Evolutionary conservation across 1,140 invertebrate genomes (phyloP).

Genomic region (Rhagoletis pomonella): DNA sequence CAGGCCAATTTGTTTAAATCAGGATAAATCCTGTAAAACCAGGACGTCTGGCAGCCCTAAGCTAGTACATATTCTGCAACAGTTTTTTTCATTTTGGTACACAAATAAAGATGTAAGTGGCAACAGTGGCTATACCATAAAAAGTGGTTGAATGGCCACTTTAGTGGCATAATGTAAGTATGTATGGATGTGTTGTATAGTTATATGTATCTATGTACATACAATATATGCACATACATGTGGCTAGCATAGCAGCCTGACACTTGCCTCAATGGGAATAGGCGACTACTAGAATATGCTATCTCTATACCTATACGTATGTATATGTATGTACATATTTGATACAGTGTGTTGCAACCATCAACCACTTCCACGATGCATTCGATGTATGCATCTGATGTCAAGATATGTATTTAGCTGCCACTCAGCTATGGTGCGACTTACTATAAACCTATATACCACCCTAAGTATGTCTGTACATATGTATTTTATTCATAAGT

Average conservation of each 20-base stretch:
- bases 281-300: neutral
- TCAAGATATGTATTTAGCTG: neutral
- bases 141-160: neutral
- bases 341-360: neutral
- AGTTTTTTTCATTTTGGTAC: no score
- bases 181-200: neutral
- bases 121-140: neutral
- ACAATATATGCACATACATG: neutral
- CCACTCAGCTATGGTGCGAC: neutral
- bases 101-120: no score
- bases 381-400: neutral
- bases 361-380: neutral
- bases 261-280: neutral
- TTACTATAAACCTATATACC: neutral
- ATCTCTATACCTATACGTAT: neutral
- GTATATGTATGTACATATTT: neutral
- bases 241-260: neutral
- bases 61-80: no score
- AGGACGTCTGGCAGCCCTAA: no score
- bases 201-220: neutral
- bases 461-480: no score
- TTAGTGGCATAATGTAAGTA: no score
- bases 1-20: no score
- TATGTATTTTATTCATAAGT: no score
- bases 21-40: no score